Evolutionary conservation across 30 jellyfish, hydroid and myxozoan genomes (phyloP), one percentile per base, ranked within the genome.

Genomic region (Turritopsis dohrnii): DNA sequence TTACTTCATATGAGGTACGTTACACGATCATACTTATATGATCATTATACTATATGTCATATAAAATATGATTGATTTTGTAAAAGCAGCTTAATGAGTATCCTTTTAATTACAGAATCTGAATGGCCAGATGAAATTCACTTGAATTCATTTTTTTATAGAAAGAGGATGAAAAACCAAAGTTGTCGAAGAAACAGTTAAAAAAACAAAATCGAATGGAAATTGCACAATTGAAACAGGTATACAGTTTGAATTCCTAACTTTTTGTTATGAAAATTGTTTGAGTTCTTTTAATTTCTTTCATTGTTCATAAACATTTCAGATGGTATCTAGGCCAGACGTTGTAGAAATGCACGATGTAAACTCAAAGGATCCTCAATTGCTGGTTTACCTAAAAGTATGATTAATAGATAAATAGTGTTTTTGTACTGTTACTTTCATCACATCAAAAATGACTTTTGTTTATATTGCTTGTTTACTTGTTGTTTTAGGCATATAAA

Each of bases 291-390:
- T 72, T 72, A 17, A 19, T 72, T 17, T 75, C 25, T 73, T 41
- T 75, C 21, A 71, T 24, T n/a, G 13, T 27, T 52, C 72, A 8
- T 23, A 53, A 22, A 30, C 79, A 20, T 28, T 83, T 18, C 81
- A 95, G 99, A 91, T 91, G 52, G 99, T 95, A n/a, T 90, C 79
- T n/a, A 85, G 97, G 19, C 99, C 99, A 53, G 99, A 95, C 79
- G 97, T 95, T 72, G 99, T 95, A 25, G 99, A 95, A 77, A 89
- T 95, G 97, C 99, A 95, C 76, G 99, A 95, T 66, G 99, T 91
- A 52, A 95, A 95, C 79, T 95, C 98, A 27, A 90, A 90, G 79
- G 99, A 95, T 54, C 99, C 99, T 19, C 74, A 90, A 22, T 89
- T 95, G 8, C 90, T 95, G 29, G 98, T 95, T 25, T 87, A 89